Evolutionary conservation across 2,888 invertebrate species (phyloP).

Genomic region (Volucella zonaria): DNA sequence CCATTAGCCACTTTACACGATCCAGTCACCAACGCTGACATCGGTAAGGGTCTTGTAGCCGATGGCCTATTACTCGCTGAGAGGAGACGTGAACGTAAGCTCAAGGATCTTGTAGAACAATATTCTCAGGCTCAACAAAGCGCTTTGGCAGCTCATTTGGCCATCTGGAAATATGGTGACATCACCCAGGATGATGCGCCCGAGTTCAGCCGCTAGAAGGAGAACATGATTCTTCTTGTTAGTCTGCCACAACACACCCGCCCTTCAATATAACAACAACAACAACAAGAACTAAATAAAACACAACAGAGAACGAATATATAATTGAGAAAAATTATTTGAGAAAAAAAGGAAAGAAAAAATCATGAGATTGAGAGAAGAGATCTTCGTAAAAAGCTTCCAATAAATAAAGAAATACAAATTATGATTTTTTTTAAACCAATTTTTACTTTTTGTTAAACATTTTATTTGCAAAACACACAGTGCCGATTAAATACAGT

Average conservation of each 20-base stretch:
- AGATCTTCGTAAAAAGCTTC: slow-evolving; percentile 69
- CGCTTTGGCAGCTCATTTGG: slow-evolving; percentile 92
- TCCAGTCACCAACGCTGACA: slow-evolving; percentile 80
- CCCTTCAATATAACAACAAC: slow-evolving; percentile 79
- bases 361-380: slow-evolving; percentile 57
- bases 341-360: slow-evolving; percentile 48
- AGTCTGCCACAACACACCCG: slow-evolving; percentile 82
- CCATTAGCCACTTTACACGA: slow-evolving; percentile 82
- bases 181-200: slow-evolving; percentile 85
- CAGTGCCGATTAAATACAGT: slow-evolving; percentile 63
- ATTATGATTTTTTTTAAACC: slow-evolving; percentile 61
- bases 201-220: slow-evolving; percentile 81
- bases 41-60: slow-evolving; percentile 90
- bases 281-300: slow-evolving; percentile 69
- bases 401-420: slow-evolving; percentile 68
- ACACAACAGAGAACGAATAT: slow-evolving; percentile 69
- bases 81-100: slow-evolving; percentile 90
- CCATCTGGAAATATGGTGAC: slow-evolving; percentile 99
- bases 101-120: slow-evolving; percentile 90
- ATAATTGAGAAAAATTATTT: slow-evolving; percentile 61
- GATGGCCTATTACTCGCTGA: slow-evolving; percentile 94
- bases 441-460: slow-evolving; percentile 38
- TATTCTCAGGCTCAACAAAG: slow-evolving; percentile 93
- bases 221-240: slow-evolving; percentile 78
- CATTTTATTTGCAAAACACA: slow-evolving; percentile 46